Base-by-base conservation (phyloP, 2,113 vertebrate genomes). In the Protomyctophum bolini region DNA sequence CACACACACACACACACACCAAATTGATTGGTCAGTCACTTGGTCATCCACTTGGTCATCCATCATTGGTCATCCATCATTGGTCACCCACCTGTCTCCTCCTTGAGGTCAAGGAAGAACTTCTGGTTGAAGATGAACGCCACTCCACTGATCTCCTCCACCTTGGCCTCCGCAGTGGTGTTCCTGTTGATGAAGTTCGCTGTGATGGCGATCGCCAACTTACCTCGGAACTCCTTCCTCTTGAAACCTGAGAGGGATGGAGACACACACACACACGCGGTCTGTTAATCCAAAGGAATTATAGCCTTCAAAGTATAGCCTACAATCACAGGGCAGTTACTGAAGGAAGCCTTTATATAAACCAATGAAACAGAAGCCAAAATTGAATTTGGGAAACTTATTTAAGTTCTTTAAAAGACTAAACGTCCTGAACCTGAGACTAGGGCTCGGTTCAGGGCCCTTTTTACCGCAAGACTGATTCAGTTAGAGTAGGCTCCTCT, bases 111-210 rank as follows among this genome's bases (percentile, higher is more conserved):
- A 70, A 95, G 95, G 77, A 99, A 99, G 88, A 99, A 99, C 86
- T 99, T 99, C 91, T 99, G 98, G 85, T 99, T 99, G 90, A 99
- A 99, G 90, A 99, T 99, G 83, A 98, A 99, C 85, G 98, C 98
- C 79, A 99, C 97, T 0, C 98, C 98, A 6, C 98, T 99, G 64
- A 99, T 99, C 92, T 99, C 98, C 77, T 99, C 97, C 65, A 99
- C 98, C 87, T 96, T 97, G 63, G 96, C 97, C 85, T 99, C 98
- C 0, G 97, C 97, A 0, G 97, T 97, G 15, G 97, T 99, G 87
- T 99, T 99, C 86, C 95, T 94, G 91, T 99, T 99, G 80, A 98
- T 93, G 80, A 99, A 99, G 92, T 99, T 99, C 83, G 98, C 98
- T 0, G 98, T 99, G 89, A 99, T 98, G 1, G 97, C 98, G 8